Evolutionary conservation across 2,797 vertebrate genomes (phyloP), one percentile per base, ranked within the genome.

Genomic region (Hephaestus fuliginosus): DNA sequence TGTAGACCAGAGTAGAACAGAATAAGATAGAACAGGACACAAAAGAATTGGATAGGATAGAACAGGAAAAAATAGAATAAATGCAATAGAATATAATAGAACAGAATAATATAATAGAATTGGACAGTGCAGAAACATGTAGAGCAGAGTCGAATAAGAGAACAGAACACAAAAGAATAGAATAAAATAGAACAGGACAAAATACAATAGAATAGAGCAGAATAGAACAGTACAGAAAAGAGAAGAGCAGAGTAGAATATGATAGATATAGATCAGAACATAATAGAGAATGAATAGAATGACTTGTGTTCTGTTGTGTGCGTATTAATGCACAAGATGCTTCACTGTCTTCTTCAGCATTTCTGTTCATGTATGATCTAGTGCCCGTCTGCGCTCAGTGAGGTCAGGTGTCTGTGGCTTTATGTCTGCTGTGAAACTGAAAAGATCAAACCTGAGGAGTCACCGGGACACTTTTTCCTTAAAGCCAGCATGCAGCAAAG

Each of bases 401-500:
- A 68, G 71, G 91, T 94, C 91, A 91, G 62, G 76, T 88, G 89
- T 90, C 66, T 78, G 84, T 94, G 88, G 87, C 90, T 92, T 87
- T 84, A 87, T 94, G 78, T 88, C 88, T 63, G 15, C 72, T 91
- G 78, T 87, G 88, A 93, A 96, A 96, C 95, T 95, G 77, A 86
- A 90, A 83, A 56, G 62, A 92, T 90, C 93, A 92, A 94, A 96
- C 92, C 95, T 95, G 93, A 96, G 93, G 88, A 94, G 93, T 94
- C 94, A 87, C 88, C 82, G 93, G 94, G 94, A 94, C 92, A 90
- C 88, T 94, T 88, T 57, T 95, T 92, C 94, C 93, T 95, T 95
- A 94, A 87, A 86, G 92, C 81, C 93, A 88, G 88, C 80, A 52
- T 88, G 91, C 86, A 90, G 89, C 91, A 92, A 90, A 93, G 91